A percentile compares a stretch with the other conserved stretches of the same genome.
Evolutionary conservation across 2,113 vertebrate species (phyloP).

Genomic region (Corapipo altera): DNA sequence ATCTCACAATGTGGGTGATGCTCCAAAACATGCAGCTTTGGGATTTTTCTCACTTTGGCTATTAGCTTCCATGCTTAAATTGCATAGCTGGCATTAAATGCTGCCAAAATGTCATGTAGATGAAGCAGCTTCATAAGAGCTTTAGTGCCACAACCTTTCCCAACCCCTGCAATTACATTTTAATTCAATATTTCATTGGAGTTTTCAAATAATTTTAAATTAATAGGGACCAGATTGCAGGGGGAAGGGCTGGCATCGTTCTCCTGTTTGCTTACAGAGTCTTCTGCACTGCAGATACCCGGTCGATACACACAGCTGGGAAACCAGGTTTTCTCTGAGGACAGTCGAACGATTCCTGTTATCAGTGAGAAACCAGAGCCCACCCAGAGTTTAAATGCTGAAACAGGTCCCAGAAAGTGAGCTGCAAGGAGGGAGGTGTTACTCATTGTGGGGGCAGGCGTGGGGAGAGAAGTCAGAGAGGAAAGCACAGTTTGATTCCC

Average conservation of each 20-base stretch:
- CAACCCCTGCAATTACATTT: slow-evolving; percentile 56
- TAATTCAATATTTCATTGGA: slow-evolving; percentile 66
- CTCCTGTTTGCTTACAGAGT: slow-evolving; percentile 6
- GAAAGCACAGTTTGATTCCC: neutral
- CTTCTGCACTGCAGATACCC: slow-evolving; percentile 32
- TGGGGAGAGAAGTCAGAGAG: neutral
- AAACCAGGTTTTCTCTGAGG: neutral
- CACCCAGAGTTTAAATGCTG: neutral
- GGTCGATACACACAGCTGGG: neutral
- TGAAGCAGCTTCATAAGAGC: slow-evolving; percentile 32
- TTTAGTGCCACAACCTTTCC: slow-evolving; percentile 57
- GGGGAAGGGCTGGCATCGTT: slow-evolving; percentile 7
- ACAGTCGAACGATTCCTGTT: neutral
- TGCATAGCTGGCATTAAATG: slow-evolving; percentile 27
- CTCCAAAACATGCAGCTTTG: neutral
- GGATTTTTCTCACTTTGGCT: neutral
- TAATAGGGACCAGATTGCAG: slow-evolving; percentile 60
- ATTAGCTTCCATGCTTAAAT: neutral
- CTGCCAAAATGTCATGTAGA: slow-evolving; percentile 44
- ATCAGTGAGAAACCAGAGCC: neutral
- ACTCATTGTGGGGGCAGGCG: neutral
- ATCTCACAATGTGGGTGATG: neutral
- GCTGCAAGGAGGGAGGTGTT: neutral
- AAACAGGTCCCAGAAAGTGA: neutral
- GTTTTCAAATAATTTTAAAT: slow-evolving; percentile 65